phyloP scores from a whole-genome alignment of 2,113 vertebrate genomes.

The Pagrus major region DNA sequence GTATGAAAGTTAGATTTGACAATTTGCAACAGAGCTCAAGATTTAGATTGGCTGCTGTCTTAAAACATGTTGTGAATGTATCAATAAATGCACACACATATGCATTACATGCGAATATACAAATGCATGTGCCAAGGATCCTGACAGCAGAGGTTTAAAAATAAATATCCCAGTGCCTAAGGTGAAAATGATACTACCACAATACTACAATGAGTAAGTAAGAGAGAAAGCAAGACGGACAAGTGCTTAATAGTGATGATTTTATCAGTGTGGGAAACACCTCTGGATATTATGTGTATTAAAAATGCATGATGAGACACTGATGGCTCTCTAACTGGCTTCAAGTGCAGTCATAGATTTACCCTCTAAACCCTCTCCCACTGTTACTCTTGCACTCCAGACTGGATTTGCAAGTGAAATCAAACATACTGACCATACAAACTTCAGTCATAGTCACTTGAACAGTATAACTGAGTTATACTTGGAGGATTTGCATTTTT shows the following conservation, averaged over 20 bases:
- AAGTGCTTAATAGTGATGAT: not conserved
- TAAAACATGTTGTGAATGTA: no score
- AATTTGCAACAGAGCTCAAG: no score
- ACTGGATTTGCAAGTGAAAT: slow-evolving; percentile 3
- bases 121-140: not conserved
- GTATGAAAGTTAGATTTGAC: no score
- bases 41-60: no score
- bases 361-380: not conserved
- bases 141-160: not conserved
- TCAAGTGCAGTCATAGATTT: slow-evolving; percentile 8
- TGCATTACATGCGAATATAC: not conserved
- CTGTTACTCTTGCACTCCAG: not conserved
- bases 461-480: not conserved
- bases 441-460: not conserved
- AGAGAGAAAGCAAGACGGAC: not conserved
- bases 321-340: not conserved
- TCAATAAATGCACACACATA: no score
- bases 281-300: not conserved
- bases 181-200: not conserved
- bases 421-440: not conserved
- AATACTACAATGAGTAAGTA: not conserved
- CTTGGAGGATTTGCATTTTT: not conserved
- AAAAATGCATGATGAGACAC: not conserved
- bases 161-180: not conserved
- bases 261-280: not conserved